Evolutionary conservation across 2,888 invertebrate species (phyloP).

Genomic region (Drosophila pseudotalamancana): DNA sequence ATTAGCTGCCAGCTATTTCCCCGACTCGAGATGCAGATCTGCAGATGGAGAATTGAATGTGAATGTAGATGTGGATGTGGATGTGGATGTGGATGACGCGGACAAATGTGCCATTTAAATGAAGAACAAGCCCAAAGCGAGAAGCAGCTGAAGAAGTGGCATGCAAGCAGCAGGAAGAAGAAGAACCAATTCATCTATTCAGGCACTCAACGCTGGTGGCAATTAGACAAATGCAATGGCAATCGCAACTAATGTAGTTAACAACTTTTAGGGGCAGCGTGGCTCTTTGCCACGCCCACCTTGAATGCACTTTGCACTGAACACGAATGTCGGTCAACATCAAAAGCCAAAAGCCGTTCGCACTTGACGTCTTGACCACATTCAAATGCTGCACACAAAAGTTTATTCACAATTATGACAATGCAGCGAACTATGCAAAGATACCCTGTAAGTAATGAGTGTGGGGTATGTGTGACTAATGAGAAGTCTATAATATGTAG

Average conservation of each 20-base stretch:
- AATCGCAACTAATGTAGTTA: conserved; percentile 43
- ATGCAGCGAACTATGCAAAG: conserved; percentile 27
- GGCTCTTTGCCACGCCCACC: background rate
- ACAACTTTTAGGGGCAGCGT: conserved; percentile 11
- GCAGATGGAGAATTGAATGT: conserved; percentile 26
- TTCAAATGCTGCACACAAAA: conserved; percentile 60
- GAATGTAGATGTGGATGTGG: conserved; percentile 17
- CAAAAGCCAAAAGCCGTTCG: conserved; percentile 31
- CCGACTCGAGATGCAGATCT: conserved; percentile 36
- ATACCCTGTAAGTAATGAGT: conserved; percentile 19
- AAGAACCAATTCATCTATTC: background rate
- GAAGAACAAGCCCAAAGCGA: conserved; percentile 34
- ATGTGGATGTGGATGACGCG: conserved; percentile 54
- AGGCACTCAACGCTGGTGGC: conserved; percentile 33
- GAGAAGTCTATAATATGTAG: too few relatives aligned
- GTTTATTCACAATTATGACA: conserved; percentile 77
- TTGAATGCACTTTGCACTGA: conserved; percentile 14
- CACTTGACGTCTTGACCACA: conserved; percentile 68
- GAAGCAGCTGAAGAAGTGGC: conserved; percentile 11
- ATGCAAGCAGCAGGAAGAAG: conserved; percentile 12
- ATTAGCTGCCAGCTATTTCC: conserved; percentile 74
- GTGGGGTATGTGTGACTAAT: too few relatives aligned
- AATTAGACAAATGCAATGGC: conserved; percentile 25
- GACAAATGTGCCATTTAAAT: conserved; percentile 75
- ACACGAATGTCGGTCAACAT: conserved; percentile 52